Evolutionary conservation across 35 echinoderm and acorn worm species (phyloP).

Genomic region (Ophiothrix spiculata): DNA sequence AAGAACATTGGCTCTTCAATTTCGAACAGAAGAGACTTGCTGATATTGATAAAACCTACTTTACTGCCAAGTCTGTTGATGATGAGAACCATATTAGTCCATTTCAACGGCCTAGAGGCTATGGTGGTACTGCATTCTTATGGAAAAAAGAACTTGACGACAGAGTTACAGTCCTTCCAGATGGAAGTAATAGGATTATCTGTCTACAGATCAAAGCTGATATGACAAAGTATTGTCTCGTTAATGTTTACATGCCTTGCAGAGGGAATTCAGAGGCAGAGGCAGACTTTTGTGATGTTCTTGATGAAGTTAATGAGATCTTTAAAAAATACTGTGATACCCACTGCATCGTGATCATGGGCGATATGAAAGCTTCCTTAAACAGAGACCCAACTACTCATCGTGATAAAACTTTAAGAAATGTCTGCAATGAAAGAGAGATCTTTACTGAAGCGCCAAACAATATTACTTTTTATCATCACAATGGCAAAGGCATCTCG

Average conservation of each 20-base stretch:
- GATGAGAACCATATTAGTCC: background rate
- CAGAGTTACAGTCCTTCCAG: background rate
- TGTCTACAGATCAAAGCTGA: background rate
- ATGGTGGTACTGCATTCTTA: background rate
- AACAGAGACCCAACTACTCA: background rate
- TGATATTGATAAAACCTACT: background rate
- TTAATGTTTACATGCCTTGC: background rate
- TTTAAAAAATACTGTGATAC: background rate
- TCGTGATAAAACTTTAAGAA: background rate
- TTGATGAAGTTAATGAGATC: background rate
- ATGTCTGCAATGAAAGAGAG: background rate
- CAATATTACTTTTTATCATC: background rate
- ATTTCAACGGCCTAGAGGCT: background rate
- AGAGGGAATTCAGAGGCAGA: background rate
- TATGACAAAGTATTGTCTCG: background rate
- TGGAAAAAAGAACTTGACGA: background rate
- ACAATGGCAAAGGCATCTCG: background rate
- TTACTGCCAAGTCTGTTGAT: background rate
- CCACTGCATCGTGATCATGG: background rate
- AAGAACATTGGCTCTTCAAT: background rate
- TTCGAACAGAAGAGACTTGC: background rate
- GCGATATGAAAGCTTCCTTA: background rate
- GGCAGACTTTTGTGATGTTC: background rate
- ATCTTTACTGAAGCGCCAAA: background rate
- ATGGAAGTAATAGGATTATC: background rate